phyloP scores from a whole-genome alignment of 2,888 invertebrate species.

The Drosophila demipolita region DNA sequence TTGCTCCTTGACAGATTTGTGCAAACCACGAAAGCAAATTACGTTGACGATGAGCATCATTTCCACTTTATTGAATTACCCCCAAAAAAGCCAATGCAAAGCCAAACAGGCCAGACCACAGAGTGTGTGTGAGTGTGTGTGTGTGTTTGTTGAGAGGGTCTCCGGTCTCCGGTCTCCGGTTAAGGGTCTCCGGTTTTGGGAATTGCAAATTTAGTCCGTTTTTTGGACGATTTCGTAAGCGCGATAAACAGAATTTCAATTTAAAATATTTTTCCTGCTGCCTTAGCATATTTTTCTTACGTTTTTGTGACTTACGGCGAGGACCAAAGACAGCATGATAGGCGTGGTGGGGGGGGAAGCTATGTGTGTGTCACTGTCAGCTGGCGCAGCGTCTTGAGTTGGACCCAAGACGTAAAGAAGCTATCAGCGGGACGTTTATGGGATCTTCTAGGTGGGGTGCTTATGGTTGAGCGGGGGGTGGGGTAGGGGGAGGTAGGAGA shows the following conservation, averaged over 20 bases:
- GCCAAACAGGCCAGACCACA: constrained; percentile 38
- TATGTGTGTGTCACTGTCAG: constrained; percentile 28
- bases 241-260: constrained; percentile 80
- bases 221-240: constrained; percentile 58
- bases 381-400: constrained; percentile 45
- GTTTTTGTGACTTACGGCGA: constrained; percentile 19
- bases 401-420: constrained; percentile 69
- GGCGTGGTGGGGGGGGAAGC: background rate
- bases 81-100: constrained; percentile 44
- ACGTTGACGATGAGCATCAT: constrained; percentile 80
- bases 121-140: constrained; percentile 33
- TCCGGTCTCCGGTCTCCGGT: background rate
- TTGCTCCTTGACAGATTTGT: constrained; percentile 57
- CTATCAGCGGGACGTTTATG: constrained; percentile 72
- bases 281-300: constrained; percentile 67
- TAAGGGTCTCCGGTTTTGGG: constrained; percentile 5
- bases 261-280: constrained; percentile 77
- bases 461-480: background rate
- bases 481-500: background rate
- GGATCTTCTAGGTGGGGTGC: constrained; percentile 26
- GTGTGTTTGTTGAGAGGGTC: background rate
- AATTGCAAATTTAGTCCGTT: constrained; percentile 31
- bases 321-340: background rate
- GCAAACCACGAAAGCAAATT: constrained; percentile 80
- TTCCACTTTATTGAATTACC: constrained; percentile 80